Evolutionary conservation across 2,888 invertebrate species (phyloP), one percentile per base, ranked within the genome.

Genomic region (Blomia tropicalis): DNA sequence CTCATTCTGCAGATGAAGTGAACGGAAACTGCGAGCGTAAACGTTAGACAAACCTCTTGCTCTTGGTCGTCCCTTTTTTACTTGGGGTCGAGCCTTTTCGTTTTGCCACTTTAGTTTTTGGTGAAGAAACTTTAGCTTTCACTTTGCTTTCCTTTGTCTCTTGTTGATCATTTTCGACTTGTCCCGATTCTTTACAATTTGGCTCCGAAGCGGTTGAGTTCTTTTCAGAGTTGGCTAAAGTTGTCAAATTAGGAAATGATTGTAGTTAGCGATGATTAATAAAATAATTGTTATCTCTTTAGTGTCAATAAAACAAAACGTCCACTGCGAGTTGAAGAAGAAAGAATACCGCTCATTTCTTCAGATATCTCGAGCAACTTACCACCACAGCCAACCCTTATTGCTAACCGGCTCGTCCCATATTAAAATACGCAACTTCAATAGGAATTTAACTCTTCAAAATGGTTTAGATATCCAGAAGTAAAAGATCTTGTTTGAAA

Each of bases 181-280:
- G 7, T n/a, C n/a, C 51, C 5, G 5, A 11, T 22, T 47, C 27
- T 47, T 47, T 47, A n/a, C 51, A 11, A 11, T 47, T 47, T 14
- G 51, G 14, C 27, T 22, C 14, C n/a, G 7, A 11, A 19, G 51
- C 22, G 22, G 7, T 19, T n/a, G 51, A 47, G 14, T 47, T 22
- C 7, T 22, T 47, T 19, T 14, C 51, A 47, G 51, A 47, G n/a
- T 25, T 47, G 22, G 51, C 51, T 47, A 47, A n/a, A n/a, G 27
- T 47, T 47, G 51, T 47, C 51, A 47, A 47, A 47, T 47, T 47
- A 47, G 51, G 51, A 47, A 47, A 47, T 27, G 51, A n/a, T 47
- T 27, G 51, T n/a, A n/a, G 22, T 47, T 47, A 47, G 51, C 51
- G 51, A 47, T 11, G 27, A 7, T 47, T 47, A 22, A 47, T 25